These are phyloP conservation scores for Calephelis perditalis DNA, from an alignment of 2,888 invertebrate genomes.

Conservation along the genomic window DNA sequence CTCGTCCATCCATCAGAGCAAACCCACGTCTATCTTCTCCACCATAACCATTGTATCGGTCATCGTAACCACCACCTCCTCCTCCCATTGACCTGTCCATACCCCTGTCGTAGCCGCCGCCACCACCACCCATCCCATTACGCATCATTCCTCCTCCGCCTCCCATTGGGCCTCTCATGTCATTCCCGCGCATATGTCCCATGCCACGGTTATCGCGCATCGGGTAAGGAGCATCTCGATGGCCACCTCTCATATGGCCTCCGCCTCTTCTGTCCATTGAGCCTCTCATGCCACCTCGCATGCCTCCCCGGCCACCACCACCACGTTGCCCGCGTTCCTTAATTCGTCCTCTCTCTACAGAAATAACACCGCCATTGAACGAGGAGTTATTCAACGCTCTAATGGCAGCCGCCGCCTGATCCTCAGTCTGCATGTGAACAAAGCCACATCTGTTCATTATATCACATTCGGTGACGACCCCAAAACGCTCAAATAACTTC, in stretches of 20 bases:
- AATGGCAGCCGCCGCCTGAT: constrained; percentile 90
- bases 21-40: constrained; percentile 68
- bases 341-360: constrained; percentile 89
- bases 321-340: constrained; percentile 82
- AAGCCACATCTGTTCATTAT: constrained; percentile 97
- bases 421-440: constrained; percentile 91
- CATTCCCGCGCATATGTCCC: constrained; percentile 51
- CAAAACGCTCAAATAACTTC: constrained; percentile 90
- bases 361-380: constrained; percentile 90
- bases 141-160: constrained; percentile 44
- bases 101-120: constrained; percentile 41
- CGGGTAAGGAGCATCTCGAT: constrained; percentile 43
- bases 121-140: constrained; percentile 71
- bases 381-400: constrained; percentile 87
- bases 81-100: constrained; percentile 45
- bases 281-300: constrained; percentile 66
- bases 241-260: constrained; percentile 47
- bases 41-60: constrained; percentile 63
- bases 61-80: constrained; percentile 52
- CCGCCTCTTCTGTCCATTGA: constrained; percentile 55
- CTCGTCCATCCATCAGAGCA: constrained; percentile 59
- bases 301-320: constrained; percentile 62
- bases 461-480: constrained; percentile 94
- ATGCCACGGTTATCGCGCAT: constrained; percentile 47
- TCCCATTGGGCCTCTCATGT: constrained; percentile 60